A percentile compares a stretch with the other conserved stretches of the same genome.
Evolutionary conservation across 2,888 invertebrate species (phyloP).

Genomic region (Spilosoma lubricipeda): DNA sequence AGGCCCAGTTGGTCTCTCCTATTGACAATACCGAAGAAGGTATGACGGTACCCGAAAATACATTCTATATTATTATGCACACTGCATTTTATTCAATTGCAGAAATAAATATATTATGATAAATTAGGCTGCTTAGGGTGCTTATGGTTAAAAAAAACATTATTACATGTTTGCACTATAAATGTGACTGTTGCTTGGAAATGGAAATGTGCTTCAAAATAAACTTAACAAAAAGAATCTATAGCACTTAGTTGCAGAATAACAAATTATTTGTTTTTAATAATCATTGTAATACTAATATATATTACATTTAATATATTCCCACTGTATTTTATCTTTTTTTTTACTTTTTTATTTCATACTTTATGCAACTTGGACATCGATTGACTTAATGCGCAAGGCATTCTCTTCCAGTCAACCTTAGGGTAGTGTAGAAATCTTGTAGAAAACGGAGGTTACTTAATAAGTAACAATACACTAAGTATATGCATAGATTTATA

Average conservation of each 20-base stretch:
- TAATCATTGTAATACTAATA: background rate
- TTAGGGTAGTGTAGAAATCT: no score
- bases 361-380: no score
- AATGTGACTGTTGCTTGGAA: constrained; percentile 22
- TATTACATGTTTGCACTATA: constrained; percentile 27
- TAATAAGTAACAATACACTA: no score
- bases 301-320: background rate
- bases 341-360: no score
- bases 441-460: no score
- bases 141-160: constrained; percentile 13
- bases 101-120: background rate
- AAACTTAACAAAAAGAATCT: background rate
- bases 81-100: constrained; percentile 30
- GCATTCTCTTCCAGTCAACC: no score
- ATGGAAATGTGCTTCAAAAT: constrained; percentile 4
- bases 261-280: background rate
- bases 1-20: constrained; percentile 68
- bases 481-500: no score
- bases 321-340: background rate
- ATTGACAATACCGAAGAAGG: constrained; percentile 66
- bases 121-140: constrained; percentile 38
- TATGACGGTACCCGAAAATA: constrained; percentile 51
- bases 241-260: constrained; percentile 13
- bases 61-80: constrained; percentile 43
- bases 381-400: no score